Percentiles rank a stretch among this genome's conserved stretches.
Conservation (phyloP, 2,113 vertebrate genomes). For the Maylandia zebra region DNA sequence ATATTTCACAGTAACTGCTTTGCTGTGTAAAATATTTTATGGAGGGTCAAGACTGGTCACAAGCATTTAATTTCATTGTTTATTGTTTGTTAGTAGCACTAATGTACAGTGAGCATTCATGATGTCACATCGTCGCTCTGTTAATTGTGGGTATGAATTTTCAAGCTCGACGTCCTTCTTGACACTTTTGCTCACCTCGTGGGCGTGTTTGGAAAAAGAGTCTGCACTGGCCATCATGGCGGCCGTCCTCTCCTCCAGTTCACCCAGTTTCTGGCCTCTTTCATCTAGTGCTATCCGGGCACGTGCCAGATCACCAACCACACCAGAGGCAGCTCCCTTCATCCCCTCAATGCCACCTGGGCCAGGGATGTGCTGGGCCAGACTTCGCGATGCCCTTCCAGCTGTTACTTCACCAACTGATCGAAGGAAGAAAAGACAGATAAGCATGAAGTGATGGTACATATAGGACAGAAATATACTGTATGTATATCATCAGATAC, state of each 20-base stretch:
- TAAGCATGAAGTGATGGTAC: not conserved
- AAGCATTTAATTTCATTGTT: not conserved
- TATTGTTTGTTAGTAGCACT: not conserved
- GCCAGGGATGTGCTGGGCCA: constrained; percentile 96
- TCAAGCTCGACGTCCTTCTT: not conserved
- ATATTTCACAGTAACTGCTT: not conserved
- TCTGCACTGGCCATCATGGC: constrained; percentile 97
- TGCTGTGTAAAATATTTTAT: not conserved
- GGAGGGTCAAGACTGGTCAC: not conserved
- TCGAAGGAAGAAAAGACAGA: not conserved
- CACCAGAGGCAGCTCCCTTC: constrained; percentile 93
- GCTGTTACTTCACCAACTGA: constrained; percentile 88
- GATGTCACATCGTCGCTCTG: not conserved
- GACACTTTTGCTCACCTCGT: constrained; percentile 72
- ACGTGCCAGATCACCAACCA: constrained; percentile 89
- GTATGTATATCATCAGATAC: not conserved
- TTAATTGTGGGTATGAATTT: not conserved
- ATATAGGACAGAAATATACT: not conserved
- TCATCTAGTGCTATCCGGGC: constrained; percentile 92
- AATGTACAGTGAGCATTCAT: not conserved
- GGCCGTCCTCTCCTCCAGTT: constrained; percentile 92
- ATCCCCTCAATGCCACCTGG: constrained; percentile 94
- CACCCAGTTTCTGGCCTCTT: constrained; percentile 92
- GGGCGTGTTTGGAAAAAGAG: constrained; percentile 95
- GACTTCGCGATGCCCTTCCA: constrained; percentile 88